Evolutionary conservation across 1,140 invertebrate species (phyloP), one percentile per base, ranked within the genome.

Genomic region (Forficula auricularia): DNA sequence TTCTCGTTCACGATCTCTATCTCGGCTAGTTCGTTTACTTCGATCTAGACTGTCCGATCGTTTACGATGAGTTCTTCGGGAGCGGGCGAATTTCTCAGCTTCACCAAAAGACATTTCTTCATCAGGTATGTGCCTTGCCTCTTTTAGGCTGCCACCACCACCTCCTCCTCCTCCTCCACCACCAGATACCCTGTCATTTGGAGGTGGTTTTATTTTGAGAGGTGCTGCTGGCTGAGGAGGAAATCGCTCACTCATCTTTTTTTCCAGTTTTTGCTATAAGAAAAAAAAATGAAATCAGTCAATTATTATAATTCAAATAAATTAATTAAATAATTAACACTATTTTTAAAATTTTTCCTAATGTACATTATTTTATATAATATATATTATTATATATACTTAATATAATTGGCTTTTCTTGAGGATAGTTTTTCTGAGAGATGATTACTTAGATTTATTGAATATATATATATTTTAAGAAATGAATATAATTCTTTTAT

Each of bases 181-280:
- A 57, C 43, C 58, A 58, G 50, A 59, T 63, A 48, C 57, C 51
- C 35, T 52, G 48, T 8, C 48, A 40, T 12, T 50, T 41, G 35
- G 38, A 18, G 34, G 50, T 48, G 15, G 52, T 58, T 45, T 39
- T 35, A 34, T 62, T 60, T 48, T 56, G 50, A 50, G 62, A 57
- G 45, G 57, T 12, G 61, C 62, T 38, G 59, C 66, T 6, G 54
- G 57, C 31, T 62, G 59, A 40, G 64, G 60, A 1, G 68, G 66
- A 56, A 68, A 67, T 48, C 64, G 63, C 50, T 75, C 71, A 40
- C 68, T 64, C 44, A 82, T 58, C 53, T 72, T 77, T 54, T 77
- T 77, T 56, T 89, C 82, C 46, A 88, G 71, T 58, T 80, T 78
- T 58, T 85, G 56, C 53, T 57, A 40, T 14, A 51, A 48, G 7